Evolutionary conservation across 2,113 vertebrate species (phyloP), one percentile per base, ranked within the genome.

Genomic region (Clarias macrocephalus): DNA sequence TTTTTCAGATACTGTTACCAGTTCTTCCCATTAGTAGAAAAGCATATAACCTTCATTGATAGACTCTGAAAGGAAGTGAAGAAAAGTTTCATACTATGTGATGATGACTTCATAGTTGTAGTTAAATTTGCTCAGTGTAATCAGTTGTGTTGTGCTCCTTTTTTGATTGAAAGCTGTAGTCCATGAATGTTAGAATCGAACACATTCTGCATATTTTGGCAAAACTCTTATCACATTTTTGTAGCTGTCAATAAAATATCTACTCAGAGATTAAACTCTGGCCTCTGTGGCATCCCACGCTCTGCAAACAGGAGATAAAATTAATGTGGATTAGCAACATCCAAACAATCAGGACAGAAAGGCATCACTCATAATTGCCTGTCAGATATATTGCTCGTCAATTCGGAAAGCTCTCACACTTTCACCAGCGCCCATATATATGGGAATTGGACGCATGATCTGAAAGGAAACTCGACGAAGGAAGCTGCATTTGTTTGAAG

Each of bases 331-430:
- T 54, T 77, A 28, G 25, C 75, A 18, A 56, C 23, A 77, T 54
- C 52, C 75, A 73, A 73, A 42, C 70, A 42, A 73, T 73, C 70
- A 77, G 75, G 75, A 54, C 48, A 54, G 54, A 77, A 77, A 77
- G 13, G 18, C 48, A 56, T 77, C 12, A 28, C 75, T 56, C 52
- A 3, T 18, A 56, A 77, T 77, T 56, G 25, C 25, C 75, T 77
- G 75, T 54, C 12, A 28, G 16, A 54, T n/a, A n/a, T 48, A 42
- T 52, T 6, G 25, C 23, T 48, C 56, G 48, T 30, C 25, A 9
- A 8, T 77, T 18, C 6, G 3, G 75, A n/a, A 54, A n/a, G 23
- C 75, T 16, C 13, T 52, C 21, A 0, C 19, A 21, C 18, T 21
- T 23, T 2, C 9, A 42, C 15, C 18, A 70, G 28, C 33, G 33